Evolutionary conservation across 2,113 vertebrate species (phyloP).

Genomic region (Ranitomeya variabilis): DNA sequence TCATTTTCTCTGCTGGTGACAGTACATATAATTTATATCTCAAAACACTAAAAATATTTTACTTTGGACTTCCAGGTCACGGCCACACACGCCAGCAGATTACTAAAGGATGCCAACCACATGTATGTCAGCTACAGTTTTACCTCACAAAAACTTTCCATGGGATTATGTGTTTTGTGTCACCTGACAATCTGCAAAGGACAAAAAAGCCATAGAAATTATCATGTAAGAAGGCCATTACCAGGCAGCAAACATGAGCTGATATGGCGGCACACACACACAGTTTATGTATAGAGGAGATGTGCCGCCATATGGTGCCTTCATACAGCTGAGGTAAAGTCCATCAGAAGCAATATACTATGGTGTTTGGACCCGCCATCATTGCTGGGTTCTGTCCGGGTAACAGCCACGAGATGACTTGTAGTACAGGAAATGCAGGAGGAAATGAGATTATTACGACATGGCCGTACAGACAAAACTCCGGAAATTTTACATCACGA

Average conservation of each 20-base stretch:
- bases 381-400: not conserved
- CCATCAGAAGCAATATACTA: not conserved
- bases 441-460: constrained; percentile 46
- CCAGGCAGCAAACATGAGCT: not conserved
- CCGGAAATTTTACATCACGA: not conserved
- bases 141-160: not conserved
- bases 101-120: not conserved
- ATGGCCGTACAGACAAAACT: constrained; percentile 27
- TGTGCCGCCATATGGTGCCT: not conserved
- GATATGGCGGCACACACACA: not conserved
- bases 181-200: not conserved
- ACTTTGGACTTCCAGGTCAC: not conserved
- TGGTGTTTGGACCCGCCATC: not conserved
- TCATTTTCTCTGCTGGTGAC: too few species aligned
- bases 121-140: not conserved
- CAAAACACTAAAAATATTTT: not conserved
- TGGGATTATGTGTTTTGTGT: not conserved
- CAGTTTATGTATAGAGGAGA: not conserved
- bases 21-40: too few species aligned
- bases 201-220: not conserved
- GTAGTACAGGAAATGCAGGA: constrained; percentile 13
- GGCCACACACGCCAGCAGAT: not conserved
- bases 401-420: not conserved
- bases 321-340: not conserved
- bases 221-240: not conserved